phyloP scores from a whole-genome alignment of 1,140 invertebrate species.

The Caenorhabditis briggsae region DNA sequence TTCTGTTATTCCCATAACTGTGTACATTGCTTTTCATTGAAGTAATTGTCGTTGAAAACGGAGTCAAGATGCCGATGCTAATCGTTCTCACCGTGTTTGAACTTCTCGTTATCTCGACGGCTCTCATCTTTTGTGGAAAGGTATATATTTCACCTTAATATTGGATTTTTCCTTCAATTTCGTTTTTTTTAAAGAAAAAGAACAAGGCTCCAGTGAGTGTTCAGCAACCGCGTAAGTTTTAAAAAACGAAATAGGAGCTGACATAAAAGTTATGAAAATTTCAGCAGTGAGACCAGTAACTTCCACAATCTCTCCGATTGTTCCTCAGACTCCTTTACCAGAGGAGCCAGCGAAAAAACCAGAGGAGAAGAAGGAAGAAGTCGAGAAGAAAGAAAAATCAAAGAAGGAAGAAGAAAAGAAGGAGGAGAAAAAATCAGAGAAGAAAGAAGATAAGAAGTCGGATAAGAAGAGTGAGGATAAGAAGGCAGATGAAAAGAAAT shows the following conservation, averaged over 20 bases:
- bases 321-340: background rate
- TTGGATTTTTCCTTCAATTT: background rate
- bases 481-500: background rate
- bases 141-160: background rate
- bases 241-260: background rate
- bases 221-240: background rate
- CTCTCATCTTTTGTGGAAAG: background rate
- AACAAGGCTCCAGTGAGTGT: background rate
- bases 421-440: background rate
- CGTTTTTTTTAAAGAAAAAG: background rate
- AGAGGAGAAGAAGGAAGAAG: slow-evolving; percentile 12
- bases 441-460: background rate
- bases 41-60: background rate
- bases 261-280: background rate
- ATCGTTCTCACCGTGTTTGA: slow-evolving; percentile 4
- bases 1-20: too few species aligned
- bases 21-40: too few species aligned
- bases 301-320: background rate
- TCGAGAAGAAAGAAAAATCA: background rate
- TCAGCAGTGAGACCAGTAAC: background rate
- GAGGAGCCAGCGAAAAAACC: background rate
- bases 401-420: background rate
- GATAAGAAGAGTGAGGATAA: background rate
- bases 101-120: background rate
- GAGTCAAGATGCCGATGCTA: slow-evolving; percentile 3